Base-by-base conservation (phyloP, 2,797 vertebrate species). In the Galagoides demidoff region DNA sequence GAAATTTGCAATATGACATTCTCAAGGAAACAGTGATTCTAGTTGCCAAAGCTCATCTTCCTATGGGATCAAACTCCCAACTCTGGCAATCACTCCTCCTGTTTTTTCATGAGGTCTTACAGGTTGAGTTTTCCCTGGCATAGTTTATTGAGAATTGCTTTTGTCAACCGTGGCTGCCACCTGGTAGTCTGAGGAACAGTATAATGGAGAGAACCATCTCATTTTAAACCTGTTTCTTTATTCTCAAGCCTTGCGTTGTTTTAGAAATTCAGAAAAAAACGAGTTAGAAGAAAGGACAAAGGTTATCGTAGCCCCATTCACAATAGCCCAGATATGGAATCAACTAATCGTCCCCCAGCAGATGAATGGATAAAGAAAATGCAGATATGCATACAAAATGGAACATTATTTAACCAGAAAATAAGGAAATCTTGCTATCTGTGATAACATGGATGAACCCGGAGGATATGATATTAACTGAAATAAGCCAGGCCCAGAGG, bases 181-280 rank as follows among this genome's bases (percentile, higher is more conserved):
- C 17, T 5, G 9, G 7, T 37, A 29, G 3, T 57, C n/a, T 8
- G 39, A 63, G 89, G 87, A 49, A n/a, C 70, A 45, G 25, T 71
- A 88, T 84, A 85, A 77, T 74, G 49, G 6, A 93, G 96, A 89
- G 37, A 2, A n/a, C 82, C n/a, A 85, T 37, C 13, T 95, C 76
- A 97, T 98, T 95, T 96, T 96, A 96, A 87, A 25, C 10, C 95
- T 68, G 70, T 96, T 98, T 97, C 97, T 96, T 97, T 96, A 95
- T 94, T 96, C 97, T 97, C 95, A 96, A 82, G 88, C 92, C 90
- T 77, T 29, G 31, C 84, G 82, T 89, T 97, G 84, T 94, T 98
- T 97, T 97, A 94, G 86, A 96, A 63, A 87, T 95, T 83, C 79
- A 77, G 94, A 90, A 83, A 61, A 83, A 94, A 95, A 29, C 7